Evolutionary conservation across 2,888 invertebrate genomes (phyloP).

Genomic region (Lithodes maja): DNA sequence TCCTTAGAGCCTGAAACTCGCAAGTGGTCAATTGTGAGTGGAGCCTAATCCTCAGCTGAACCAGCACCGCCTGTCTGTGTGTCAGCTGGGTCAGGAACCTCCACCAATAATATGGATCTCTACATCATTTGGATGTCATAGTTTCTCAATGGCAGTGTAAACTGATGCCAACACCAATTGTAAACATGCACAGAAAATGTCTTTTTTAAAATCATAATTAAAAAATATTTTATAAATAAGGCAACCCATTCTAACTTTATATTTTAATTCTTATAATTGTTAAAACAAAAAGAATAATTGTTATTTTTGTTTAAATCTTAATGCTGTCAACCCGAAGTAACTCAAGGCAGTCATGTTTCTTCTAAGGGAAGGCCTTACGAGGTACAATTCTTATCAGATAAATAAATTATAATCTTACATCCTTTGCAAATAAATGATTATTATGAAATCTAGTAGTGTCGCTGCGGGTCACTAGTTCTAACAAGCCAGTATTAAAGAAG

Average conservation of each 20-base stretch:
- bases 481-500: background rate
- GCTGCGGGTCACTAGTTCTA: background rate
- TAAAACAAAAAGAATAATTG: too few relatives aligned
- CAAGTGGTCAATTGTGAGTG: too few relatives aligned
- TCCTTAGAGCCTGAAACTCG: too few relatives aligned
- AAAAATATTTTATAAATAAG: background rate
- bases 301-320: too few relatives aligned
- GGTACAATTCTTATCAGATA: conserved; percentile 2
- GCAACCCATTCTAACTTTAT: too few relatives aligned
- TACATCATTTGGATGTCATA: conserved; percentile 42
- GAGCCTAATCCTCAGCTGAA: too few relatives aligned
- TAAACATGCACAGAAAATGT: conserved; percentile 46
- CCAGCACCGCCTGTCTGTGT: too few relatives aligned
- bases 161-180: conserved; percentile 38
- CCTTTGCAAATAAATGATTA: background rate
- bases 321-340: background rate
- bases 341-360: background rate
- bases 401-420: background rate
- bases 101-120: background rate
- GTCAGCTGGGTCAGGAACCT: too few relatives aligned
- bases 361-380: background rate
- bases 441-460: background rate
- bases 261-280: too few relatives aligned
- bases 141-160: conserved; percentile 56
- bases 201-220: conserved; percentile 39